Evolutionary conservation across 2,888 invertebrate genomes (phyloP), one percentile per base, ranked within the genome.

Genomic region (Ferdinandea cuprea): DNA sequence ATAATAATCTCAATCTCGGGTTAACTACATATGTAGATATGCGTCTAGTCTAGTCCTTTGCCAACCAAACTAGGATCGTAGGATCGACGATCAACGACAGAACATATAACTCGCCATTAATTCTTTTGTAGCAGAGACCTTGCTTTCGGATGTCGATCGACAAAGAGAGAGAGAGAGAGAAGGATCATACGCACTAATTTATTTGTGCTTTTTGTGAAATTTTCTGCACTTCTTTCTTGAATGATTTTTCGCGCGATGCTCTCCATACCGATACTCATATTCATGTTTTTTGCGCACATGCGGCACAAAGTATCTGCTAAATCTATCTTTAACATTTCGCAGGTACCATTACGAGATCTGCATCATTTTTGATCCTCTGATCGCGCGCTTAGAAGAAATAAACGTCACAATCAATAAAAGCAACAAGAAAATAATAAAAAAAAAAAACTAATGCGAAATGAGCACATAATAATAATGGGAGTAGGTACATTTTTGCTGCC

Each of bases 1-100:
- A 72, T 72, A 78, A 78, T 72, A 78, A 72, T 78, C 78, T 78
- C 65, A 72, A 78, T 72, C 78, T 72, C 21, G 15, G 56, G 56
- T 71, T 25, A 59, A 65, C 72, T 72, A 32, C 72, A 59, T 44
- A 65, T 65, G 65, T 65, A 72, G 48, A 72, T 58, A 71, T 56
- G 50, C 35, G 50, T 52, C 65, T 58, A 61, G 50, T 52, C 65
- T 58, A 61, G 44, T 56, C 28, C 48, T 25, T 48, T 48, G 13
- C 11, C 9, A 28, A 35, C 28, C 28, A 2, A 63, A 46, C 21
- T n/a, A n/a, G n/a, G n/a, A n/a, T 32, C 11, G n/a, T 42, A 21
- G 44, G 8, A 61, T 30, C 30, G 59, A 46, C 59, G 42, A 46
- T 19, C 8, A n/a, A 61, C 44, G 32, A 61, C 61, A 46, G 46